Percentiles rank a stretch among this genome's conserved stretches.
Evolutionary conservation across 2,113 vertebrate species (phyloP).

Genomic region (Coregonus clupeaformis): DNA sequence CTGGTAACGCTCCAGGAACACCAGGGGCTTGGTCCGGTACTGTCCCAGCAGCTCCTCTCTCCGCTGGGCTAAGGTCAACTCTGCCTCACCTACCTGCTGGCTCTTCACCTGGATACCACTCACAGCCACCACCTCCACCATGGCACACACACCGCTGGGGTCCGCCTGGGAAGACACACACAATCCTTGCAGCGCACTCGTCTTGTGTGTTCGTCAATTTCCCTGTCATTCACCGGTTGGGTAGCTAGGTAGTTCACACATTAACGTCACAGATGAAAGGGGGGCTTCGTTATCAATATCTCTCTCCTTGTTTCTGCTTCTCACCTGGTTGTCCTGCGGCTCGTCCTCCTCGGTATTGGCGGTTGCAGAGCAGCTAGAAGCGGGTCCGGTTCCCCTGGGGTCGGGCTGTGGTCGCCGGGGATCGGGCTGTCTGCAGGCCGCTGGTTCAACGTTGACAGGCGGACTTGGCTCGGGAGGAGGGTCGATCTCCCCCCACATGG

Average conservation of each 20-base stretch:
- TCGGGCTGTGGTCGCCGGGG: neutral
- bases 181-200: no score
- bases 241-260: neutral
- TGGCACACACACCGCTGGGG: conserved; percentile 56
- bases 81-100: conserved; percentile 87
- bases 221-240: no score
- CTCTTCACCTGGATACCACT: conserved; percentile 81
- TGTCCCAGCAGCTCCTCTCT: conserved; percentile 75
- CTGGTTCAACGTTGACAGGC: neutral
- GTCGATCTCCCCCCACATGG: conserved; percentile 6
- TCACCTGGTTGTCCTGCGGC: neutral
- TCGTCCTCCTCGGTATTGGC: neutral
- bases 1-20: conserved; percentile 89
- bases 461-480: neutral
- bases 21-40: conserved; percentile 79
- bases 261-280: neutral
- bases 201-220: no score
- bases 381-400: neutral
- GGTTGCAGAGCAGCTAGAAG: neutral
- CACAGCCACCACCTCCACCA: conserved; percentile 74
- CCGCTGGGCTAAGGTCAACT: conserved; percentile 79
- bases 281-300: neutral
- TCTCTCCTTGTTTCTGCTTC: neutral
- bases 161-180: conserved; percentile 14
- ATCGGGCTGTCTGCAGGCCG: neutral